Evolutionary conservation across 2,113 vertebrate genomes (phyloP).

Genomic region (Austrofundulus limnaeus): DNA sequence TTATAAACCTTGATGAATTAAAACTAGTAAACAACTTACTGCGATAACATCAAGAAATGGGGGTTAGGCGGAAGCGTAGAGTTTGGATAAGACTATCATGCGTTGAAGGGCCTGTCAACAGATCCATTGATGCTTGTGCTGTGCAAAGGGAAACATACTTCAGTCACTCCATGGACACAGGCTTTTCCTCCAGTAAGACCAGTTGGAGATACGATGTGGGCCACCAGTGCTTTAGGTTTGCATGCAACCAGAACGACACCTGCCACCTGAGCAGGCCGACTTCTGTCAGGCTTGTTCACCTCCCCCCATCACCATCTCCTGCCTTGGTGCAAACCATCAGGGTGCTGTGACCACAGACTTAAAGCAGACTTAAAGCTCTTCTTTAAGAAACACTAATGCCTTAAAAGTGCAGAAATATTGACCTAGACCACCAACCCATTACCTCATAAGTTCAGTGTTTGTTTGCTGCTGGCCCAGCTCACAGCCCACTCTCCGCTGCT

Average conservation of each 20-base stretch:
- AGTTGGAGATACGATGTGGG: conserved; percentile 29
- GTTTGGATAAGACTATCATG: conserved; percentile 49
- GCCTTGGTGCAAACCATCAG: conserved; percentile 4
- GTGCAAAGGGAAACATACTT: conserved; percentile 29
- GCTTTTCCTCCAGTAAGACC: conserved; percentile 43
- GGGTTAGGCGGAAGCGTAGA: conserved; percentile 45
- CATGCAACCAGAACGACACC: conserved; percentile 59
- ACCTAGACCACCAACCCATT: conserved; percentile 41
- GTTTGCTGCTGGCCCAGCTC: conserved; percentile 40
- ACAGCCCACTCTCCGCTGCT: conserved; percentile 23
- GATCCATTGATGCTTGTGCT: conserved; percentile 51
- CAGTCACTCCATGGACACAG: conserved; percentile 42
- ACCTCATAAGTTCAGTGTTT: conserved; percentile 59
- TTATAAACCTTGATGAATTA: conserved; percentile 27
- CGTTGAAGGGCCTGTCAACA: conserved; percentile 68
- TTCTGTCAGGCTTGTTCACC: conserved; percentile 44
- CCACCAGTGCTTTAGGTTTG: conserved; percentile 40
- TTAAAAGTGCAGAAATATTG: conserved; percentile 17
- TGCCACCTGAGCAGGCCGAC: conserved; percentile 27
- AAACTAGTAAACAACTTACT: conserved; percentile 38
- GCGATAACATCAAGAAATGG: conserved; percentile 53
- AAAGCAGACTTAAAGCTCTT: conserved; percentile 17
- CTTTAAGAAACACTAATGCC: conserved; percentile 26
- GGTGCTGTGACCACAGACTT: conserved; percentile 15
- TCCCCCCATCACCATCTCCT: conserved; percentile 10